phyloP scores from a whole-genome alignment of 2,113 vertebrate species.

The Rafetus swinhoei region DNA sequence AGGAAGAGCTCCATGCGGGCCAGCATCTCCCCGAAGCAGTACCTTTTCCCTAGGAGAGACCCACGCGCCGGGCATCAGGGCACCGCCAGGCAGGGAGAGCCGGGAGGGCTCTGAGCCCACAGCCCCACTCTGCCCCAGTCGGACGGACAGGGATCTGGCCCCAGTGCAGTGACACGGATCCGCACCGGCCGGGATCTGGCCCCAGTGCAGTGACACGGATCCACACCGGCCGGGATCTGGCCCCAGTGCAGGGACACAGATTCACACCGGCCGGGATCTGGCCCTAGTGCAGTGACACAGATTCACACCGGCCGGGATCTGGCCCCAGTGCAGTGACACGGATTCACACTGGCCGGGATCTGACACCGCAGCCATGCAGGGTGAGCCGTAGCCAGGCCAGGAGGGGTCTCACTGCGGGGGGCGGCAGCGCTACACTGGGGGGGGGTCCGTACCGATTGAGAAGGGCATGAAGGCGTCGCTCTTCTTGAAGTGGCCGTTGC shows the following conservation, averaged over 20 bases:
- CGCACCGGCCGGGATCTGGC: not conserved
- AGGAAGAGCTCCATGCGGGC: not conserved
- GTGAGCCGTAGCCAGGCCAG: not conserved
- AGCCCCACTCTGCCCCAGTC: not conserved
- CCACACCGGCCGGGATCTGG: not conserved
- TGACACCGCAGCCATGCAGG: too few relatives aligned
- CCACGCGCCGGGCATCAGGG: not conserved
- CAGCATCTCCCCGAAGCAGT: conserved; percentile 59
- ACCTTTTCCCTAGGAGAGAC: conserved; percentile 53
- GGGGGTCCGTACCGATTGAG: conserved; percentile 59
- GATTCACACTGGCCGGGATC: not conserved
- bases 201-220: not conserved
- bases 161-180: not conserved
- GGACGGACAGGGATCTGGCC: too few relatives aligned
- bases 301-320: not conserved
- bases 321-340: not conserved
- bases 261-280: not conserved
- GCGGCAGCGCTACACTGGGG: not conserved
- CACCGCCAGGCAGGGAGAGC: not conserved
- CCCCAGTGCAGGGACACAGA: not conserved
- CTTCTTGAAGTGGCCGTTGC: conserved; percentile 72
- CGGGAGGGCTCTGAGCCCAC: not conserved
- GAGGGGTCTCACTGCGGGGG: not conserved
- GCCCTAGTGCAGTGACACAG: too few relatives aligned
- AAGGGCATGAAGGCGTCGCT: conserved; percentile 65